Evolutionary conservation across 2,888 invertebrate genomes (phyloP).

Genomic region (Lithophane socia): DNA sequence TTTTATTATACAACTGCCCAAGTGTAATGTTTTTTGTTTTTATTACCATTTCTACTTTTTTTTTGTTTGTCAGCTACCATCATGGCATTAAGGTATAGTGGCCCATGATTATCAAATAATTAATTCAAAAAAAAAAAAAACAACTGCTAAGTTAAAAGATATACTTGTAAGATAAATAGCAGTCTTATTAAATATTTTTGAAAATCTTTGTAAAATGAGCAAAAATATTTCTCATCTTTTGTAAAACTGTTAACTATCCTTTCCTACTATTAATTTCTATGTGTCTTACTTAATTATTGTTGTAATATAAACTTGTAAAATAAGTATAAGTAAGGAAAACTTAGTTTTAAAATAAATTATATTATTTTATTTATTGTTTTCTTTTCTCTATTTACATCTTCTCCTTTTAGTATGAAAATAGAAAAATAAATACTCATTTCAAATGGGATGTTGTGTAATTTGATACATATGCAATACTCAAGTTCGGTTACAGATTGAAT

Average conservation of each 20-base stretch:
- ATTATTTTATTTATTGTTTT: slow-evolving; percentile 49
- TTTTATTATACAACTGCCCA: too few species aligned
- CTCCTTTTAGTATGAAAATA: neutral
- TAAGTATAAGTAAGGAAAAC: slow-evolving; percentile 52
- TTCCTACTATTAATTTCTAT: slow-evolving; percentile 45
- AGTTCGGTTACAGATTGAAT: neutral
- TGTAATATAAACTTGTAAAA: slow-evolving; percentile 56
- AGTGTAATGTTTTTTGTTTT: neutral
- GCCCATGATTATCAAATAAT: slow-evolving; percentile 32
- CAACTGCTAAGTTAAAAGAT: neutral
- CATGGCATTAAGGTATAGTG: neutral
- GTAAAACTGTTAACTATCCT: slow-evolving; percentile 36
- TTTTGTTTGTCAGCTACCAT: neutral
- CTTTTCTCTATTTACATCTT: slow-evolving; percentile 20
- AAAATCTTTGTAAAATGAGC: slow-evolving; percentile 11
- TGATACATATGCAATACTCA: neutral
- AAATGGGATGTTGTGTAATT: neutral
- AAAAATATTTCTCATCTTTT: slow-evolving; percentile 36
- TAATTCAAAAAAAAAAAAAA: slow-evolving; percentile 23
- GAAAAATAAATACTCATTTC: neutral
- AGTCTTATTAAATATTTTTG: slow-evolving; percentile 38
- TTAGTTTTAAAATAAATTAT: slow-evolving; percentile 59
- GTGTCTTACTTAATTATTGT: slow-evolving; percentile 57
- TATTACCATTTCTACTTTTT: neutral
- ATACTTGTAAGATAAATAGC: slow-evolving; percentile 27